Percentiles rank a stretch among this genome's conserved stretches.
Evolutionary conservation across 2,888 invertebrate genomes (phyloP).

Genomic region (Eupsilia transversa): DNA sequence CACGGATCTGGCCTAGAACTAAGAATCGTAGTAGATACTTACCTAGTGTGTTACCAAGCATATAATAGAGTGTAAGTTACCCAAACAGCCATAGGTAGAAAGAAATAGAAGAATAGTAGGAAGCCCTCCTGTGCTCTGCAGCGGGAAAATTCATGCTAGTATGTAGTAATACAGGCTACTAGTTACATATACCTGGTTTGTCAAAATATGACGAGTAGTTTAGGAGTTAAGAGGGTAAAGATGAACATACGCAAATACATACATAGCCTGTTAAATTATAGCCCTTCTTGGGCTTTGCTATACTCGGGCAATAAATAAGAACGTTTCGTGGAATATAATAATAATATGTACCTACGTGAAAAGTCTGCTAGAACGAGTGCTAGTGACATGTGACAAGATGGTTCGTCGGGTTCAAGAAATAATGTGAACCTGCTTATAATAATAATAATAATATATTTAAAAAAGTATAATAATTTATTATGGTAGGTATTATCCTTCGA

Average conservation of each 20-base stretch:
- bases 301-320: neutral
- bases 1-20: too few species aligned
- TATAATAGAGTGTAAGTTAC: too few species aligned
- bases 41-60: too few species aligned
- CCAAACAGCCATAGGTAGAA: too few species aligned
- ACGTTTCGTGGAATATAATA: slow-evolving; percentile 8
- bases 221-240: neutral
- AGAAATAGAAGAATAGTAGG: too few species aligned
- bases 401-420: slow-evolving; percentile 24
- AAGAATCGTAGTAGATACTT: too few species aligned
- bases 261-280: neutral
- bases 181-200: too few species aligned
- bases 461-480: neutral
- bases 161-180: too few species aligned
- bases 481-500: neutral
- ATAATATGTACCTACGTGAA: slow-evolving; percentile 1
- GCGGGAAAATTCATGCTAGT: too few species aligned
- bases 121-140: too few species aligned
- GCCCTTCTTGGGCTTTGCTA: neutral
- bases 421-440: slow-evolving; percentile 19
- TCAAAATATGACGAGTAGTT: too few species aligned
- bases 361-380: slow-evolving; percentile 15
- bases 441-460: too few species aligned
- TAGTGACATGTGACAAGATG: slow-evolving; percentile 45
- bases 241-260: neutral